Evolutionary conservation across 2,113 vertebrate species (phyloP).

Genomic region (Boleophthalmus pectinirostris): DNA sequence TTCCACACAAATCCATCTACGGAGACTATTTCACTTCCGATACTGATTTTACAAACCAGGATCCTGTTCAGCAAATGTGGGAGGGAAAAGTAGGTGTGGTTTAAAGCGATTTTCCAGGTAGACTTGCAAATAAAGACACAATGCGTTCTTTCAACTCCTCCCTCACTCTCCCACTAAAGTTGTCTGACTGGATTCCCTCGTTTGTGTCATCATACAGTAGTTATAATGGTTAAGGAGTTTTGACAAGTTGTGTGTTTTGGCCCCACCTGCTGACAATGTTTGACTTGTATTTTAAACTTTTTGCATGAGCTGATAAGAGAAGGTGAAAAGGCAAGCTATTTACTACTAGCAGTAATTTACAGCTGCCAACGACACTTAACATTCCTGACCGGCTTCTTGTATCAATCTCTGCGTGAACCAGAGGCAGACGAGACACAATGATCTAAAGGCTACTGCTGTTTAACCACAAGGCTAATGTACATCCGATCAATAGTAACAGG

Average conservation of each 20-base stretch:
- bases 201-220: constrained; percentile 18
- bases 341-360: constrained; percentile 55
- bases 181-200: constrained; percentile 76
- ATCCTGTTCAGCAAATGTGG: constrained; percentile 42
- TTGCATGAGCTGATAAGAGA: constrained; percentile 12
- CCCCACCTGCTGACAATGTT: constrained; percentile 30
- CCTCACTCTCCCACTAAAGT: constrained; percentile 59
- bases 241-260: constrained; percentile 44
- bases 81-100: constrained; percentile 68
- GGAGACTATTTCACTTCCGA: constrained; percentile 7
- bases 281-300: constrained; percentile 14
- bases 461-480: constrained; percentile 49
- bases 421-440: constrained; percentile 15
- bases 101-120: constrained; percentile 53
- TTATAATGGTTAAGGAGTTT: constrained; percentile 40
- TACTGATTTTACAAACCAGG: constrained; percentile 55
- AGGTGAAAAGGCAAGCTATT: constrained; percentile 28
- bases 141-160: constrained; percentile 14
- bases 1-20: constrained; percentile 13
- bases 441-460: constrained; percentile 7
- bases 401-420: constrained; percentile 36
- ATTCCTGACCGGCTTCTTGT: constrained; percentile 53
- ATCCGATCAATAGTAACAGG: constrained; percentile 44
- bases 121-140: constrained; percentile 52
- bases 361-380: constrained; percentile 45